These are phyloP conservation scores for Campoletis raptor DNA, from an alignment of 2,888 invertebrate genomes.

Conservation along the genomic window DNA sequence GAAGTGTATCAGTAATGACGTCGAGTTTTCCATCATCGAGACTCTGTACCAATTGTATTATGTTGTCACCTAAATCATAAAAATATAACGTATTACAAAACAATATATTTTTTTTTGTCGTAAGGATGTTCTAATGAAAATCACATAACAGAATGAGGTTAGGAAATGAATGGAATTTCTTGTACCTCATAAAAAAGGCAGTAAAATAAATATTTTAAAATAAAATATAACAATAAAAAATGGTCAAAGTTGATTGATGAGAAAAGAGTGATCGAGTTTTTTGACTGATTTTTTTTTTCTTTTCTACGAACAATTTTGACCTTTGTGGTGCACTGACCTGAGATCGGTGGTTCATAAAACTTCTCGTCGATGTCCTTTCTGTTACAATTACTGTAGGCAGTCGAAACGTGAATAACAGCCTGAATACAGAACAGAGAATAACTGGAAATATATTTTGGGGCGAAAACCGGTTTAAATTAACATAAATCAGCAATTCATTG, in stretches of 20 bases:
- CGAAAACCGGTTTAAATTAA: neutral
- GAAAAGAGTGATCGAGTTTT: neutral
- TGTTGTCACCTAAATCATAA: conserved; percentile 78
- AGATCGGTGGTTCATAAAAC: conserved; percentile 84
- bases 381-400: conserved; percentile 92
- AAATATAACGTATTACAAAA: conserved; percentile 33
- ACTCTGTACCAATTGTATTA: conserved; percentile 81
- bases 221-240: neutral
- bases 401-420: conserved; percentile 92
- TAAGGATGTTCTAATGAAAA: neutral
- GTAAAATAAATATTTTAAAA: neutral
- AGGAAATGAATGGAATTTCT: too few species aligned
- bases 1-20: conserved; percentile 78
- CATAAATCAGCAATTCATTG: conserved; percentile 2
- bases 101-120: neutral
- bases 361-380: conserved; percentile 82
- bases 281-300: neutral
- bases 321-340: conserved; percentile 70
- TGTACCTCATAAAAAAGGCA: neutral
- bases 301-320: neutral
- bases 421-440: conserved; percentile 77
- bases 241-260: neutral
- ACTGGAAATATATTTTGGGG: neutral
- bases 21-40: conserved; percentile 83
- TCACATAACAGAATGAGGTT: neutral